Evolutionary conservation across 2,113 vertebrate species (phyloP), one percentile per base, ranked within the genome.

Genomic region (Irena cyanogastra): DNA sequence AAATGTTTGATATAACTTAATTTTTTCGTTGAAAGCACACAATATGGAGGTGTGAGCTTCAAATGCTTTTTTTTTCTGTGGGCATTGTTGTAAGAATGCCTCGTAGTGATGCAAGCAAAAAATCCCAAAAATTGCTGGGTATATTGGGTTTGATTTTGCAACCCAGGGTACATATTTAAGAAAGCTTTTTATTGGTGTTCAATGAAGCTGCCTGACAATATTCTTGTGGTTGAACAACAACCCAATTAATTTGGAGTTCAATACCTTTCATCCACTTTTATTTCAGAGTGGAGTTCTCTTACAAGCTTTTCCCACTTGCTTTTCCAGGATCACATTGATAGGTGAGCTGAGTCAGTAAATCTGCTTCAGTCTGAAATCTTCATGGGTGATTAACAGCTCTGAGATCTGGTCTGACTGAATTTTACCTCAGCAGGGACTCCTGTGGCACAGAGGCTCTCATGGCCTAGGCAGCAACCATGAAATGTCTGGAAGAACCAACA

Each of bases 301-400:
- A 8, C 21, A 11, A n/a, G 4, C 33, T 56, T 68, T 56, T 8
- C 7, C 11, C 21, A 1, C 28, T 66, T 64, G 22, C 15, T 18
- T 59, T 81, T 56, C 65, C 33, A 30, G 3, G 42, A 1, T 30
- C 35, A 9, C 16, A 7, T 16, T 52, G 19, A 2, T 5, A n/a
- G 60, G 18, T 81, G 37, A 47, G 68, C 27, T 20, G 22, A 35
- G 24, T 47, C 42, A 42, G 30, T 60, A n/a, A 71, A 63, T 39
- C 23, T 63, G 9, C 64, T 66, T 78, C 28, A 28, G 30, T 20
- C 60, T 68, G 56, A 50, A 61, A 15, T 65, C 27, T 35, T 59
- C 77, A 9, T 3, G 13, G 21, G 42, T 39, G 56, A 41, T 78
- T 26, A 3, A 21, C n/a, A 59, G 0, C 37, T 13, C 5, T 0